These are phyloP conservation scores for Prunella strophiata DNA, from an alignment of 2,797 vertebrate species.

Conservation along the genomic window DNA sequence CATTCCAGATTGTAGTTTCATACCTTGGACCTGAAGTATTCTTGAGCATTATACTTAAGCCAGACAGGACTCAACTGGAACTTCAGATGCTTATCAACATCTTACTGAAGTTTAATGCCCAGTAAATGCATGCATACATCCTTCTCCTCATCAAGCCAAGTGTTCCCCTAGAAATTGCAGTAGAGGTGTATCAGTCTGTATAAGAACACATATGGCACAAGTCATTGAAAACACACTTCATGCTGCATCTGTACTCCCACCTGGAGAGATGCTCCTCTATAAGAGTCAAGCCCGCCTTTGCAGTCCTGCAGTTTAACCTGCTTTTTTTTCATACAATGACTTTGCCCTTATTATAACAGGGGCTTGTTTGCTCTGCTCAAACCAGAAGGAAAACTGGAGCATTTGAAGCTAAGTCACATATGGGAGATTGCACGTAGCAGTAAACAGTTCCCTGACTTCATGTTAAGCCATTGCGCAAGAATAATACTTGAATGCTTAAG, in stretches of 20 bases:
- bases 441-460: conserved; percentile 12
- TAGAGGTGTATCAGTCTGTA: background rate
- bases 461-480: background rate
- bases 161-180: background rate
- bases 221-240: background rate
- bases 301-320: background rate
- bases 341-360: background rate
- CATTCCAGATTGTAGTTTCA: background rate
- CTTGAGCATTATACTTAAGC: background rate
- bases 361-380: background rate
- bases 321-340: background rate
- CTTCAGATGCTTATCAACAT: background rate
- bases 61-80: background rate
- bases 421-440: background rate
- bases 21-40: background rate
- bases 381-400: background rate
- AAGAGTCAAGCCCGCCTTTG: background rate
- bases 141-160: background rate
- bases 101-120: background rate
- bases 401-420: background rate
- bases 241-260: background rate
- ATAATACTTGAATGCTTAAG: conserved; percentile 29
- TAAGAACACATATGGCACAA: background rate
- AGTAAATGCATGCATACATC: background rate
- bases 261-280: background rate